Evolutionary conservation across 2,888 invertebrate genomes (phyloP).

Genomic region (Stictocephala bisonia): DNA sequence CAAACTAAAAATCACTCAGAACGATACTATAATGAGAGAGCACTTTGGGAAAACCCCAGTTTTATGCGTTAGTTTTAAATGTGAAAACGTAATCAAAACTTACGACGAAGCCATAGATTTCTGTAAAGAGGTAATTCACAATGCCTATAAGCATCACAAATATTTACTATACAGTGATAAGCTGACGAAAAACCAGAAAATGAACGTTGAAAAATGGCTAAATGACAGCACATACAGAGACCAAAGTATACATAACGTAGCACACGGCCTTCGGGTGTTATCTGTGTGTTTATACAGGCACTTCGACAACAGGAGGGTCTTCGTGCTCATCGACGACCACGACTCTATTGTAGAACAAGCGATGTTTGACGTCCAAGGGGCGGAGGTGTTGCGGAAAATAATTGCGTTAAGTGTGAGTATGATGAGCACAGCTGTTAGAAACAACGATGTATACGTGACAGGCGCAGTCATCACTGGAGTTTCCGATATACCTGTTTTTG

Average conservation of each 20-base stretch:
- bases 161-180: background rate
- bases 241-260: background rate
- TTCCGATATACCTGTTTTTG: background rate
- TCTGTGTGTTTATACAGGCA: background rate
- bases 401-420: background rate
- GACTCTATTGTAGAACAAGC: slow-evolving; percentile 9
- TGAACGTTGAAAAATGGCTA: background rate
- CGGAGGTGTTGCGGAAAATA: background rate
- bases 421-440: background rate
- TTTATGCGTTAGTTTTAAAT: background rate
- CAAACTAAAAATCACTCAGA: slow-evolving; percentile 4
- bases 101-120: background rate
- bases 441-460: slow-evolving; percentile 2
- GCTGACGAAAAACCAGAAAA: background rate
- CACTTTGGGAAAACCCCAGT: slow-evolving; percentile 22
- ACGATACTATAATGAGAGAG: background rate
- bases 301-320: slow-evolving; percentile 5
- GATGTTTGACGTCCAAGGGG: background rate
- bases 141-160: background rate
- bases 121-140: background rate
- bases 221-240: background rate
- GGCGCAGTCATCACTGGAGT: slow-evolving; percentile 14
- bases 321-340: slow-evolving; percentile 35
- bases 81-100: background rate
- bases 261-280: background rate